phyloP scores from a whole-genome alignment of 1,140 invertebrate genomes.

The Bombus soroeensis region DNA sequence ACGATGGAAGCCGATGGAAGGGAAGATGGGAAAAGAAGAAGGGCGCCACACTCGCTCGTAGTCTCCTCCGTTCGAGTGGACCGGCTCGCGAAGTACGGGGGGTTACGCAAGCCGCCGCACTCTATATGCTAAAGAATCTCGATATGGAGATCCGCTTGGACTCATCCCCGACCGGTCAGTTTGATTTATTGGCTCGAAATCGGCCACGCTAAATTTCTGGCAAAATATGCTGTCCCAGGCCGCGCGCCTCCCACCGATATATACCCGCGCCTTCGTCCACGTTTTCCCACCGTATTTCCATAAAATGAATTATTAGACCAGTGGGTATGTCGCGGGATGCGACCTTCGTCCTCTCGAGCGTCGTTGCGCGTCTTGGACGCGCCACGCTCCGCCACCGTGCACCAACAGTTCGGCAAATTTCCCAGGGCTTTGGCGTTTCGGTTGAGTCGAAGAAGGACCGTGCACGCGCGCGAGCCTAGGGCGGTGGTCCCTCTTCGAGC shows the following conservation, averaged over 20 bases:
- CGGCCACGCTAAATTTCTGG: slow-evolving; percentile 78
- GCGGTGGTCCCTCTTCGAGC: no score
- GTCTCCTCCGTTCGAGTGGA: slow-evolving; percentile 31
- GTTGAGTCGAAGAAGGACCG: no score
- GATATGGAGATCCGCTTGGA: slow-evolving; percentile 70
- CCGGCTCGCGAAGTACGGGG: slow-evolving; percentile 55
- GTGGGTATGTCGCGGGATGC: slow-evolving; percentile 40
- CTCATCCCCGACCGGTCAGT: slow-evolving; percentile 74
- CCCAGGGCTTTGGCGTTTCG: no score
- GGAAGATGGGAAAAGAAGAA: not conserved
- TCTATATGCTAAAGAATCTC: slow-evolving; percentile 79
- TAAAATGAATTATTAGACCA: slow-evolving; percentile 81
- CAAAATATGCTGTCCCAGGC: slow-evolving; percentile 78
- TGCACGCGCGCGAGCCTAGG: no score
- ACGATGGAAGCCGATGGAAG: slow-evolving; percentile 2
- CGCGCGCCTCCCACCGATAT: not conserved
- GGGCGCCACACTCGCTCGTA: slow-evolving; percentile 30
- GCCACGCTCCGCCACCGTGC: no score
- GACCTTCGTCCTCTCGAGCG: not conserved
- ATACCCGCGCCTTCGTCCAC: not conserved
- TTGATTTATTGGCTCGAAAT: slow-evolving; percentile 81
- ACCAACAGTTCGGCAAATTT: no score
- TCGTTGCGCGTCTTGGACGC: not conserved
- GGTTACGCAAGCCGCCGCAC: slow-evolving; percentile 68
- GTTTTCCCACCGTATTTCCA: slow-evolving; percentile 74